Base-by-base conservation (phyloP, 2,888 invertebrate species). In the Leistus spinibarbis region DNA sequence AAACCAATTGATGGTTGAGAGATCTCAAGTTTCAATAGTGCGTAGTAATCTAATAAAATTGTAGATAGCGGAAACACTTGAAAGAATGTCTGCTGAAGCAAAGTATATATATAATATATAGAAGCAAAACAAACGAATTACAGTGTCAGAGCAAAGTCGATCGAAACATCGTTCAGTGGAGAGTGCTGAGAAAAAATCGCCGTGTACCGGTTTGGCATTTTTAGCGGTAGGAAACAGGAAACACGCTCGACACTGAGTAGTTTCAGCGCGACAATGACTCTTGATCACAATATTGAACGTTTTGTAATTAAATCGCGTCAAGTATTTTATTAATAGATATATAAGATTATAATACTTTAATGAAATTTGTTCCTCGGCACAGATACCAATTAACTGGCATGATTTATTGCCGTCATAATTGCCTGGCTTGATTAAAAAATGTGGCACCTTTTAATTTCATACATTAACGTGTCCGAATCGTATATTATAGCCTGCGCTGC, bases 281-380 rank as follows among this genome's bases (percentile, higher is more conserved):
- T 24, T 24, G 24, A 40, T 40, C 40, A 40, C 40, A 40, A 40
- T 40, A 40, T 40, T 40, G 40, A 40, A 40, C 40, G 40, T n/a
- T n/a, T n/a, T n/a, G n/a, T 40, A 40, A 40, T 40, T 40, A 40
- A 40, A 40, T 40, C 40, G 40, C 40, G 40, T 40, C 40, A 40
- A 40, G 40, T 40, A 7, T 40, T 40, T 40, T 40, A 40, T 40
- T 40, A 40, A 40, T 40, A 40, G 40, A 40, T 40, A 40, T n/a
- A n/a, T n/a, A n/a, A n/a, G n/a, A n/a, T n/a, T n/a, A n/a, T n/a
- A n/a, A 40, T 70, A 70, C 63, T 70, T 70, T 70, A 70, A 70
- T 71, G 71, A 71, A 71, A 71, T 71, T 64, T 71, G 71, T 63
- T 4, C 17, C 24, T 16, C n/a, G 3, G 54, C 27, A 64, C 71